phyloP scores from a whole-genome alignment of 2,113 vertebrate genomes.

The Onychostoma macrolepis region DNA sequence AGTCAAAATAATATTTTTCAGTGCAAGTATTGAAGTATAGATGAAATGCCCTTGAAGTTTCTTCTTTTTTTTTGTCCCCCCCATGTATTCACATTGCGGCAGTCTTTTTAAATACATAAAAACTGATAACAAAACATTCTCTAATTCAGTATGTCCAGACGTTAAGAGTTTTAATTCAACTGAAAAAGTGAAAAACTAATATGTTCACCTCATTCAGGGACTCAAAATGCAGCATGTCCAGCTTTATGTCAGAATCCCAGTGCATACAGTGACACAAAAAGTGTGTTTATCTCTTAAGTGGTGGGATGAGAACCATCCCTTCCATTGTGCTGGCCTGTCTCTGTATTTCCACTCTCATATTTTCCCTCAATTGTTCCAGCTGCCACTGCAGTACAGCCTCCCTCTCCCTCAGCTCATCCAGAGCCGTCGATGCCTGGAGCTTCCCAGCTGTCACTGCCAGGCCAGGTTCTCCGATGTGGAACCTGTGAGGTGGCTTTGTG shows the following conservation, averaged over 20 bases:
- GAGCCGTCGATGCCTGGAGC: constrained; percentile 43
- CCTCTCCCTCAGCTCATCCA: constrained; percentile 50
- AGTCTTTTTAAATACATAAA: background rate
- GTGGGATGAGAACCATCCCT: constrained; percentile 57
- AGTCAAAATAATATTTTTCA: background rate
- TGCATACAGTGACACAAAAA: background rate
- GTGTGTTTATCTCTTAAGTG: constrained; percentile 51
- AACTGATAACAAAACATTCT: background rate
- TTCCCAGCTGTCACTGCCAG: constrained; percentile 13
- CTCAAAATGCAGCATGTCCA: background rate
- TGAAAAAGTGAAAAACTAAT: background rate
- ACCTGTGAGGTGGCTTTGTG: constrained; percentile 15
- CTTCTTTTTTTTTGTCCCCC: background rate
- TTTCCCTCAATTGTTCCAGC: constrained; percentile 48
- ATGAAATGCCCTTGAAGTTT: background rate
- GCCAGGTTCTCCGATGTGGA: background rate
- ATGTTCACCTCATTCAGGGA: background rate
- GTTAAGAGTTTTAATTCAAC: background rate
- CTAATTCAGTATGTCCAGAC: background rate
- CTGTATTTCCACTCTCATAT: constrained; percentile 44
- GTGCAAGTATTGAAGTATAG: background rate
- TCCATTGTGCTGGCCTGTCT: constrained; percentile 45
- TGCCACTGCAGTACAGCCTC: constrained; percentile 49
- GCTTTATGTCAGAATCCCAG: background rate
- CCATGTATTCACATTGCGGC: background rate